Base-by-base conservation (phyloP, 2,888 invertebrate genomes). In the Papilio gigon region DNA sequence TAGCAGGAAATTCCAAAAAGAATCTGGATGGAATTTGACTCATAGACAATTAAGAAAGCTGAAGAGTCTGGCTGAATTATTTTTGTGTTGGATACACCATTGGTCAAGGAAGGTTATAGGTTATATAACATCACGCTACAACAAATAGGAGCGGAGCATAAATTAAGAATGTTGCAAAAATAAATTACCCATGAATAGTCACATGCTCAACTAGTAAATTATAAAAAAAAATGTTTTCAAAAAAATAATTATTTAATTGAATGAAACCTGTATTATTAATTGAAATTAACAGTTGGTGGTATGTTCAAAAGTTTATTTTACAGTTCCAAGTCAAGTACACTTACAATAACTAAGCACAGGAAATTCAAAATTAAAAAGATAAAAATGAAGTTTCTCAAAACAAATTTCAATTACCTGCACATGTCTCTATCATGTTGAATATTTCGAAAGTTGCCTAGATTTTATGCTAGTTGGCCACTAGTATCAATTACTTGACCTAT, bases 241-340 rank as follows among this genome's bases (percentile, higher is more conserved):
- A 68, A 68, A 63, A 53, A 67, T 37, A 47, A 14, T 66, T 44
- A 44, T 68, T 68, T 64, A 64, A 68, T 64, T 50, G 30, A 40
- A 64, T 25, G 47, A 63, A 68, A 50, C 42, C 60, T 60, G 64
- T 59, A 60, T 47, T 63, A 44, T 33, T 58, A 33, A 44, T 8
- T 25, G 17, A 50, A 47, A 50, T 59, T 56, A 66, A 68, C 30
- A 68, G 22, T 60, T 25, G 53, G 25, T 50, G 50, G 33, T 59
- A 37, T 44, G 33, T 44, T 47, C 33, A 30, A 47, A 40, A 40
- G 9, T 67, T 67, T 66, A 35, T 50, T 59, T 59, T 42, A 59
- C 65, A 58, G 56, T 42, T 58, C 30, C 42, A 65, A 50, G 66
- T 67, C 60, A 60, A 60, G 20, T 25, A 25, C 27, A 37, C n/a